Conservation (phyloP, 2,113 vertebrate species). For the Lepisosteus osseus region DNA sequence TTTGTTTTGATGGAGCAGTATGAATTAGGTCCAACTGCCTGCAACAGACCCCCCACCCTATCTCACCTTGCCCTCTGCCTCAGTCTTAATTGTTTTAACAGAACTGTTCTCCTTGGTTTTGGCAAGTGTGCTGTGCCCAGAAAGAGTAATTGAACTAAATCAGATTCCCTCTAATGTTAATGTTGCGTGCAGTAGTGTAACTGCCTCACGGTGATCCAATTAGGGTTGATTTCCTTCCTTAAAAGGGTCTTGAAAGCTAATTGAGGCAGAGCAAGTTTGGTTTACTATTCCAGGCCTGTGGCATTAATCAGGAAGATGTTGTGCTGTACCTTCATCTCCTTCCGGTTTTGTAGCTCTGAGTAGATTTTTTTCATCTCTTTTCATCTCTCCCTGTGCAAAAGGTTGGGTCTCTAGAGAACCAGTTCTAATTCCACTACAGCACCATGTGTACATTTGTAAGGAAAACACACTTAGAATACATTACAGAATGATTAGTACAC, state of each 20-base stretch:
- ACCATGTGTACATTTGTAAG: too few relatives aligned
- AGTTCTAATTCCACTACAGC: too few relatives aligned
- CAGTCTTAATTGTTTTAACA: background rate
- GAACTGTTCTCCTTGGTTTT: background rate
- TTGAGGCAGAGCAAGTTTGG: conserved; percentile 14
- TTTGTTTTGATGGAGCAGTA: background rate
- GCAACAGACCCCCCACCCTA: background rate
- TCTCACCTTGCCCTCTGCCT: background rate
- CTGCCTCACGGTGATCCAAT: conserved; percentile 31
- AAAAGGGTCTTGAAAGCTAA: conserved; percentile 32
- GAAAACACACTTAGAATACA: too few relatives aligned
- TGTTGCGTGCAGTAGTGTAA: conserved; percentile 4
- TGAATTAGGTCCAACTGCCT: background rate
- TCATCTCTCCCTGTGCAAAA: too few relatives aligned
- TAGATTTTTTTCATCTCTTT: too few relatives aligned
- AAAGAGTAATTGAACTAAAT: conserved; percentile 24
- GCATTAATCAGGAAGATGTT: background rate
- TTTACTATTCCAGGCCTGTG: conserved; percentile 4
- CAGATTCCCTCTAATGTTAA: conserved; percentile 33
- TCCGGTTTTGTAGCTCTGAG: too few relatives aligned
- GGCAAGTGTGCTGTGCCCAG: background rate
- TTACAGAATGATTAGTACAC: too few relatives aligned
- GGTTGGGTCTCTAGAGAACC: too few relatives aligned
- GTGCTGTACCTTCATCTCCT: too few relatives aligned
- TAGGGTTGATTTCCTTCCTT: conserved; percentile 35